Evolutionary conservation across 2,113 vertebrate species (phyloP), one percentile per base, ranked within the genome.

Genomic region (Suncus etruscus): DNA sequence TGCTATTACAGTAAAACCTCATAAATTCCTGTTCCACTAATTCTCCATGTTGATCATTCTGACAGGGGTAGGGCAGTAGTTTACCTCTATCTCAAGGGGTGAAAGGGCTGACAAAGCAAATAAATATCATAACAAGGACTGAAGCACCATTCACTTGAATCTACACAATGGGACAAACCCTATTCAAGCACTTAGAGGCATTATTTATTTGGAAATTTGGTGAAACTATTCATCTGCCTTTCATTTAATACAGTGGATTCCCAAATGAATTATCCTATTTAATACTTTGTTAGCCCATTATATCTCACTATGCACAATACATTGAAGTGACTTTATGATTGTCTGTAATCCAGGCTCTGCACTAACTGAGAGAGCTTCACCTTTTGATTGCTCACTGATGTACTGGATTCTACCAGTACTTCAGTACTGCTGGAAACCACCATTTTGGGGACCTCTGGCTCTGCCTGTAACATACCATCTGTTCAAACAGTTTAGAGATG

Each of bases 1-100:
- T 83, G 87, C 70, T 80, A 50, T 81, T 93, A 79, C 66, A 85
- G 83, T 80, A 54, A 94, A 95, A 66, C 76, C 77, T 91, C 51
- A 73, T 24, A 31, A 86, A 82, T 86, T 45, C 51, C 51, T 54
- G 58, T 31, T 88, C 61, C 31, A 80, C 11, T 86, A 18, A 32
- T 72, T 84, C 74, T 88, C 91, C 27, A 3, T 16, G 85, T 27
- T 81, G 90, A 86, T 39, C 32, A 31, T 78, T 78, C 69, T 0
- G 0, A 74, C 12, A 25, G 69, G 75, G 51, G 58, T 14, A n/a
- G 80, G 39, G 24, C 1, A 12, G 45, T 50, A 32, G 27, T 75
- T 69, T 77, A 32, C 12, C 50, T 86, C 83, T n/a, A 88, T 81
- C 32, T 51, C 11, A 29, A 39, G n/a, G 39, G 86, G n/a, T 5